Evolutionary conservation across 2,888 invertebrate species (phyloP).

Genomic region (Cephalotes varians): DNA sequence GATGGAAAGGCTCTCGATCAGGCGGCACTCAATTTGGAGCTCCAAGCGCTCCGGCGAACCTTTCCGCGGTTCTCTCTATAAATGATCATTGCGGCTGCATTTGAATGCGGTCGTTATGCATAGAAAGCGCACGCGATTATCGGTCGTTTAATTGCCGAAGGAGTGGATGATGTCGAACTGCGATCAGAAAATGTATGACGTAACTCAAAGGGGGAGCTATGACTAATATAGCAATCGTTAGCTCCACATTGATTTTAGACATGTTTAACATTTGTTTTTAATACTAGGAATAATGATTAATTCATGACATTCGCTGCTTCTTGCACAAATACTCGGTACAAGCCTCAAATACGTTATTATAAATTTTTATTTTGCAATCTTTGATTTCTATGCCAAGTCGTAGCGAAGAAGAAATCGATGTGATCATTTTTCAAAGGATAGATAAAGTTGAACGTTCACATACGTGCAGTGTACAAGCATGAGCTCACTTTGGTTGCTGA

Average conservation of each 20-base stretch:
- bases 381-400: neutral
- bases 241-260: neutral
- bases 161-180: constrained; percentile 6
- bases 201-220: constrained; percentile 14
- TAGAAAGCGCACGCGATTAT: constrained; percentile 71
- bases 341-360: neutral
- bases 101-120: constrained; percentile 68
- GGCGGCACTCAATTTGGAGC: constrained; percentile 79
- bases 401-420: neutral
- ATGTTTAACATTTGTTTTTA: neutral
- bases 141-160: constrained; percentile 58
- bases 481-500: neutral
- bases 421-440: neutral
- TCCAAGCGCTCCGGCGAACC: constrained; percentile 56
- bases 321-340: neutral
- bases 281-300: neutral
- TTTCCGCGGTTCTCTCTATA: constrained; percentile 64
- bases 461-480: neutral
- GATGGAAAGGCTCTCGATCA: constrained; percentile 80
- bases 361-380: neutral
- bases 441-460: neutral
- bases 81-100: constrained; percentile 64
- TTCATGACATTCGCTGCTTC: neutral
- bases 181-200: constrained; percentile 23
- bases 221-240: constrained; percentile 38